Evolutionary conservation across 2,797 vertebrate species (phyloP).

Genomic region (Scolopax bukidnonensis): DNA sequence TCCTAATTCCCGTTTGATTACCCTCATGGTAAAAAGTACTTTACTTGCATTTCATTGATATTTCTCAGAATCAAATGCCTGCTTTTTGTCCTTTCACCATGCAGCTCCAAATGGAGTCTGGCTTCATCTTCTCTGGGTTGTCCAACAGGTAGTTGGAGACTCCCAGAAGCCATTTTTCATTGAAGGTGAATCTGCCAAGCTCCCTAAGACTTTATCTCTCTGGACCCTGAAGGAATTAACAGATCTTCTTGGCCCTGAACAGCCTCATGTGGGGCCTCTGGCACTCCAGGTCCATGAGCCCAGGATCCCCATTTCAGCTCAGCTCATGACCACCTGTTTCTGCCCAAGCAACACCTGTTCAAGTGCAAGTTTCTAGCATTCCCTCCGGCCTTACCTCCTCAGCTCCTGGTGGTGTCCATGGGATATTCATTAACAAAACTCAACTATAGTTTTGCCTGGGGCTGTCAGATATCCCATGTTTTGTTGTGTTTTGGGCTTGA

Average conservation of each 20-base stretch:
- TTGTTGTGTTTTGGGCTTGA: background rate
- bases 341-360: background rate
- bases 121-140: background rate
- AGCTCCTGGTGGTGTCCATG: background rate
- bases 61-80: background rate
- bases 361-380: background rate
- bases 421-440: background rate
- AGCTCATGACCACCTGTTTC: background rate
- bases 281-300: accelerated
- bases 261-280: background rate
- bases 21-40: background rate
- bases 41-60: background rate
- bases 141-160: background rate
- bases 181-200: accelerated
- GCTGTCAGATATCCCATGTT: background rate
- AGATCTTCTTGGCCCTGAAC: accelerated
- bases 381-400: background rate
- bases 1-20: background rate
- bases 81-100: background rate
- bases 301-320: background rate
- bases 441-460: background rate
- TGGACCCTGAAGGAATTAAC: background rate
- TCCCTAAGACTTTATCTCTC: background rate
- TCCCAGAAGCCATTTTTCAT: background rate
- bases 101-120: background rate